Base-by-base conservation (phyloP, 1,140 invertebrate genomes). In the Drosophila serrata region DNA sequence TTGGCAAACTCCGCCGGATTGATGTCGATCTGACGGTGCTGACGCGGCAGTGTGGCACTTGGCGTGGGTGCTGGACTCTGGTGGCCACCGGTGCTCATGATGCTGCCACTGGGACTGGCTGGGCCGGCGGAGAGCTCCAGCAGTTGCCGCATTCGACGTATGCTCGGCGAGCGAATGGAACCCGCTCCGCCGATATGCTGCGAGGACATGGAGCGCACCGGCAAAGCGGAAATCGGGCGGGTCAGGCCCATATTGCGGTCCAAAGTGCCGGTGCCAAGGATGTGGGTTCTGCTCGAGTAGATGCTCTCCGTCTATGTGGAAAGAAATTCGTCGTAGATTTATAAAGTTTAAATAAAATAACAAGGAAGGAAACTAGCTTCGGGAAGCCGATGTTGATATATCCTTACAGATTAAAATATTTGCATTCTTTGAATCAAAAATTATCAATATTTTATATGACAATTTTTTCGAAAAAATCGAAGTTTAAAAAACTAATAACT, bases 1-100 rank as follows among this genome's bases (percentile, higher is more conserved):
- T 98, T 98, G 81, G 97, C 94, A 93, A 98, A 98, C 93, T 98
- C 97, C 95, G 96, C 96, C 85, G 97, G 96, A 94, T 98, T 97
- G 82, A 98, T 97, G 93, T 97, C 97, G 81, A 98, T 94, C 91
- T 97, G 95, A 90, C 96, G 94, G 82, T 95, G 94, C 76, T 94
- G 94, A 82, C 95, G 94, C 35, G 96, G 96, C 82, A 97, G 94
- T 27, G 96, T 95, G 6, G 96, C 96, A 57, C 96, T 96, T 19
- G 95, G 96, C 84, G 95, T 97, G 24, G 94, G 96, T 62, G 94
- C 95, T 31, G 94, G 95, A 93, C 94, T 95, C 19, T 95, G 95
- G 65, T 94, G 94, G 9, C 94, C 94, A 6, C 93, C 94, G 15
- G 93, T 94, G 58, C 93, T 93, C 48, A 94, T 84, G 45, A 94